Evolutionary conservation across 2,113 vertebrate genomes (phyloP).

Genomic region (Plecturocebus donacophilus): DNA sequence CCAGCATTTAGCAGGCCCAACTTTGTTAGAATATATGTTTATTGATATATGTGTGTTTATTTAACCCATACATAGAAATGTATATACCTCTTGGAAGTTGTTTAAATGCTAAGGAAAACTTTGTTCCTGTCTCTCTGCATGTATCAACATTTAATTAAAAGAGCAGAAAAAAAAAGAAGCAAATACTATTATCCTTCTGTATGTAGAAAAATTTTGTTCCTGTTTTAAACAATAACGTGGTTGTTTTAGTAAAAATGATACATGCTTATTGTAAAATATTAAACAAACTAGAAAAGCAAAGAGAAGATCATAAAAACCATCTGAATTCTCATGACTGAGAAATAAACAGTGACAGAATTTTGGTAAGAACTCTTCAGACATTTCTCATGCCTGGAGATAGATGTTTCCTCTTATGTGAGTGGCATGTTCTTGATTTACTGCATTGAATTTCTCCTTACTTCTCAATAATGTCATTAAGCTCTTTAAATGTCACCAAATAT

Average conservation of each 20-base stretch:
- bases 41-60: not conserved
- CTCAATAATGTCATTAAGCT: not conserved
- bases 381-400: not conserved
- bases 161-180: not conserved
- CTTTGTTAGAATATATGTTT: conserved; percentile 14
- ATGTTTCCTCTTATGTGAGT: not conserved
- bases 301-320: conserved; percentile 2
- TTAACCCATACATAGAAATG: conserved; percentile 70
- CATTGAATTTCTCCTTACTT: not conserved
- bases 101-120: conserved; percentile 10
- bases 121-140: not conserved
- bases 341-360: conserved; percentile 31
- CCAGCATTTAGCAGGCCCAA: not conserved
- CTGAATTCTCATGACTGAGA: not conserved
- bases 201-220: conserved; percentile 26
- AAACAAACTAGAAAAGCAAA: conserved; percentile 40
- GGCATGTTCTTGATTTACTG: not conserved
- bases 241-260: conserved; percentile 19
- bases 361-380: not conserved
- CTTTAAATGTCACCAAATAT: not conserved
- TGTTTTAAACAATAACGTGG: not conserved
- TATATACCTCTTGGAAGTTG: not conserved
- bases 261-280: not conserved
- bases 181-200: not conserved
- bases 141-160: conserved; percentile 31